Percentiles rank a stretch among this genome's conserved stretches.
These are phyloP conservation scores for Trachemys scripta DNA, from an alignment of 2,113 vertebrate genomes.

Conservation along the genomic window DNA sequence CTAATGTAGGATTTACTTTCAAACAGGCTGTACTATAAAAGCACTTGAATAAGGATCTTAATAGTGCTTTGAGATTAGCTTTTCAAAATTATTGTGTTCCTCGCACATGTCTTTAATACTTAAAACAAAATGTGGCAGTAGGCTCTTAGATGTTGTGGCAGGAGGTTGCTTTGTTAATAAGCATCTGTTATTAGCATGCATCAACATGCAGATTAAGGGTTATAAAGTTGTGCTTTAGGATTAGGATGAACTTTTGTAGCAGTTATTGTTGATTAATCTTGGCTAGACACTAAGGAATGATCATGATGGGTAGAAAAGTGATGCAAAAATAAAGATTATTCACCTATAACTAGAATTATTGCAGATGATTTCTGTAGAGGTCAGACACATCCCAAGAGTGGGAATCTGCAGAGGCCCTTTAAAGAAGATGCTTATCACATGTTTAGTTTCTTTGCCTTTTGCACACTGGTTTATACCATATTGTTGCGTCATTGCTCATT, in stretches of 20 bases:
- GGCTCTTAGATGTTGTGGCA: neutral
- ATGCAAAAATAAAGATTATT: neutral
- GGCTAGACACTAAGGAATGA: neutral
- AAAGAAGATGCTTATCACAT: neutral
- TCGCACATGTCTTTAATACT: neutral
- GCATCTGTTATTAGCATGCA: neutral
- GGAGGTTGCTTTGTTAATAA: neutral
- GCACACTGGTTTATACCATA: neutral
- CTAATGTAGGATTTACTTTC: neutral
- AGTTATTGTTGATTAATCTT: neutral
- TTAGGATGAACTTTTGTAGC: neutral
- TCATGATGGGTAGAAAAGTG: neutral
- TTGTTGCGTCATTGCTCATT: neutral
- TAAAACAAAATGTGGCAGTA: neutral
- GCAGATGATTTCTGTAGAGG: neutral
- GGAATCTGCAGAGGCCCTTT: neutral
- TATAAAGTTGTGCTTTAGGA: neutral
- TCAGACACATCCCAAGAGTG: neutral
- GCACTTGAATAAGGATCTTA: neutral
- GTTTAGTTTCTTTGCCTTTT: neutral
- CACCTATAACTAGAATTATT: neutral
- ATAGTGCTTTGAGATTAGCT: neutral
- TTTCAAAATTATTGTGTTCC: neutral
- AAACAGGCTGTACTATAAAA: neutral
- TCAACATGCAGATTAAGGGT: neutral